A percentile compares a stretch with the other conserved stretches of the same genome.
These are phyloP conservation scores for Eledone cirrhosa DNA, from an alignment of 2,888 invertebrate genomes.

Conservation along the genomic window DNA sequence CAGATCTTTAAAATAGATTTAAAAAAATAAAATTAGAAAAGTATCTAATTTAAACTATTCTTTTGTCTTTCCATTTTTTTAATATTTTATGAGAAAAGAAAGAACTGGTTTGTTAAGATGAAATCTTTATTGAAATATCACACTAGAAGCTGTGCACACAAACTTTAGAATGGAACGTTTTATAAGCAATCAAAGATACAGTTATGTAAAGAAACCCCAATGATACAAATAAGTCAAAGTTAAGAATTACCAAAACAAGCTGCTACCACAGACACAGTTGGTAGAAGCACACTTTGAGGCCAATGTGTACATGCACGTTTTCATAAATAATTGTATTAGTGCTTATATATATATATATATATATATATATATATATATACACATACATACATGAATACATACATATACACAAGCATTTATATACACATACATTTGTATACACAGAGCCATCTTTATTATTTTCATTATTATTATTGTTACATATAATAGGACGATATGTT, in stretches of 20 bases:
- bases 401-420: not conserved
- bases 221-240: too few species aligned
- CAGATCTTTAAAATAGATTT: too few species aligned
- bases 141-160: constrained; percentile 17
- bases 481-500: too few species aligned
- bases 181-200: too few species aligned
- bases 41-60: too few species aligned
- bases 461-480: too few species aligned
- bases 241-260: too few species aligned
- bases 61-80: too few species aligned
- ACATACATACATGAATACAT: not conserved
- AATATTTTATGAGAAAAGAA: not conserved
- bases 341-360: not conserved
- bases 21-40: too few species aligned
- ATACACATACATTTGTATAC: not conserved
- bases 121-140: constrained; percentile 14
- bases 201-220: too few species aligned
- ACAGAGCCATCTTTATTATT: not conserved
- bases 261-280: too few species aligned
- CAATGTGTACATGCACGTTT: not conserved
- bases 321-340: not conserved
- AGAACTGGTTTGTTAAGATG: not conserved
- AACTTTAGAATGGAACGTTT: not conserved
- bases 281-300: too few species aligned
- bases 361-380: not conserved